phyloP scores from a whole-genome alignment of 2,888 invertebrate species.

The Xanthorhoe spadicearia region DNA sequence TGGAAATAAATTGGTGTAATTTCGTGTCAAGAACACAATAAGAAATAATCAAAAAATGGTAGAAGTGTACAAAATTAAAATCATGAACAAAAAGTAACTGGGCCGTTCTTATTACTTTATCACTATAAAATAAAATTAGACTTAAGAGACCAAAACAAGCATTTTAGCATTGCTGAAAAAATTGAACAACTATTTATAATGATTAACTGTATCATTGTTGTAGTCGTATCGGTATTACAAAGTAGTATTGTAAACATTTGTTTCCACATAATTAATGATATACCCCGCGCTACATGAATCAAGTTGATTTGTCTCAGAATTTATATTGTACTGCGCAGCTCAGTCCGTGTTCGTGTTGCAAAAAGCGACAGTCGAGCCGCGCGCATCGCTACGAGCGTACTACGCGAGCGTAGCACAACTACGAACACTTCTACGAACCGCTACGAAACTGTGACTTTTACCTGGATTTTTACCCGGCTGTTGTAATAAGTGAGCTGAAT shows the following conservation, averaged over 20 bases:
- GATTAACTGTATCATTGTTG: no score
- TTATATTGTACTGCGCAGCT: conserved; percentile 58
- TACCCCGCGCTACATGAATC: background rate
- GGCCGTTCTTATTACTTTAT: background rate
- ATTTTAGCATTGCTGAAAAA: no score
- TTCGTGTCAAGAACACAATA: no score
- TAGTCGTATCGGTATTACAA: no score
- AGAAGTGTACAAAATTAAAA: no score
- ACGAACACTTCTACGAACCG: conserved; percentile 41
- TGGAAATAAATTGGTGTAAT: no score
- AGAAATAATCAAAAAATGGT: no score
- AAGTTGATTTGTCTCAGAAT: conserved; percentile 38
- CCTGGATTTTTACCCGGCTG: conserved; percentile 47
- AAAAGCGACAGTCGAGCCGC: conserved; percentile 73
- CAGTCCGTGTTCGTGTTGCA: conserved; percentile 71
- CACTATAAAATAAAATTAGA: no score
- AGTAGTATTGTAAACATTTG: background rate
- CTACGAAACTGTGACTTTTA: conserved; percentile 61
- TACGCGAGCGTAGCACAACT: conserved; percentile 50
- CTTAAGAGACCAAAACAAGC: no score
- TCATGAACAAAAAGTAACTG: background rate
- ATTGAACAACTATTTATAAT: no score
- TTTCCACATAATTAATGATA: background rate
- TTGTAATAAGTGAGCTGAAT: conserved; percentile 45
- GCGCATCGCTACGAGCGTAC: conserved; percentile 70